These are phyloP conservation scores for Caenorhabditis parvicauda DNA, from an alignment of 2,888 invertebrate species.

Conservation along the genomic window DNA sequence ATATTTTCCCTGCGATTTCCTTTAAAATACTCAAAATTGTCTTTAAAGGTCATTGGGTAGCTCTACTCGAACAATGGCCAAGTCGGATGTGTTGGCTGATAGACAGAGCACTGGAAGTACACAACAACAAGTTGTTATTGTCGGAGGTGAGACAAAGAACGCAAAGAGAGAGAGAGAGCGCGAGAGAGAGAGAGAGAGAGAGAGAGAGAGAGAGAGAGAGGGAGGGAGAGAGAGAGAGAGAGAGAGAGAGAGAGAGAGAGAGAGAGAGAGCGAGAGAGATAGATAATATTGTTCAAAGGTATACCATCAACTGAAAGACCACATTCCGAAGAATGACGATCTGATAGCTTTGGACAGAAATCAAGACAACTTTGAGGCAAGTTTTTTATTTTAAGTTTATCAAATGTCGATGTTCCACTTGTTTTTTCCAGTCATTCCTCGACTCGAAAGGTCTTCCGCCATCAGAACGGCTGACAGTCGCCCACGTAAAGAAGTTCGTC, in stretches of 20 bases:
- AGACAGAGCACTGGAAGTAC: conserved; percentile 74
- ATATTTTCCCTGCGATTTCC: too few relatives aligned
- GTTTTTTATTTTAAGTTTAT: neutral
- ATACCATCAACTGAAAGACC: conserved; percentile 78
- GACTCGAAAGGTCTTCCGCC: conserved; percentile 35
- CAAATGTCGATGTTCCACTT: too few relatives aligned
- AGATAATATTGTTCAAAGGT: conserved; percentile 65
- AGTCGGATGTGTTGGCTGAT: conserved; percentile 96
- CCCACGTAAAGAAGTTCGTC: conserved; percentile 81
- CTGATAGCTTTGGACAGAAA: conserved; percentile 51
- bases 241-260: too few relatives aligned
- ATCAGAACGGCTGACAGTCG: conserved; percentile 64
- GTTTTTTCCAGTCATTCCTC: conserved; percentile 32
- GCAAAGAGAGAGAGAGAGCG: too few relatives aligned
- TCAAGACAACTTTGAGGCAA: conserved; percentile 44
- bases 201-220: too few relatives aligned
- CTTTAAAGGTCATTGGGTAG: conserved; percentile 47
- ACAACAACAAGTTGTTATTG: conserved; percentile 70
- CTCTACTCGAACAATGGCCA: conserved; percentile 98
- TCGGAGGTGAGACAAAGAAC: conserved; percentile 16
- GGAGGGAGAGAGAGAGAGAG: too few relatives aligned
- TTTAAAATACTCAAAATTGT: too few relatives aligned
- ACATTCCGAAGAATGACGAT: conserved; percentile 48
- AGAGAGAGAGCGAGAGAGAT: too few relatives aligned
- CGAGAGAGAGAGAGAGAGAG: too few relatives aligned